These are phyloP conservation scores for Melitaea cinxia DNA, from an alignment of 1,140 invertebrate species.

Conservation along the genomic window DNA sequence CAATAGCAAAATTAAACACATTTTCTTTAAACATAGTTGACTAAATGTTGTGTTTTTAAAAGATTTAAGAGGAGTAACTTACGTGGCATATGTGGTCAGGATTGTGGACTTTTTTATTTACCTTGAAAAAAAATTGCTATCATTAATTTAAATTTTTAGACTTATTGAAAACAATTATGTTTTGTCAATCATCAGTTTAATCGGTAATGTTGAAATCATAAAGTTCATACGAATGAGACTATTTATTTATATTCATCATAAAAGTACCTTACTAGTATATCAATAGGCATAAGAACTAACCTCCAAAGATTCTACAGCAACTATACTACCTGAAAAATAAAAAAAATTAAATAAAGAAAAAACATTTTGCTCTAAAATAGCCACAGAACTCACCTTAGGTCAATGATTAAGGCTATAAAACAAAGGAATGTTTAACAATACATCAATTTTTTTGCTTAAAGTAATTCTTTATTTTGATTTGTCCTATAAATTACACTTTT, in stretches of 20 bases:
- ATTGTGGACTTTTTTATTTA: background rate
- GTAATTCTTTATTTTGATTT: conserved; percentile 77
- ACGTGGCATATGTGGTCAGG: no score
- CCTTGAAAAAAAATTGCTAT: background rate
- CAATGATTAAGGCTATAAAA: conserved; percentile 37
- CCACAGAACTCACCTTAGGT: conserved; percentile 63
- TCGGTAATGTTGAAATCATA: conserved; percentile 54
- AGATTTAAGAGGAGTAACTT: no score
- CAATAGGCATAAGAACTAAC: conserved; percentile 30
- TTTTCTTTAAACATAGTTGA: no score
- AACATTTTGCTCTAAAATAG: conserved; percentile 52
- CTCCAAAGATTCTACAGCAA: conserved; percentile 8
- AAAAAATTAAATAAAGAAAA: conserved; percentile 72
- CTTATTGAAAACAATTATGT: background rate
- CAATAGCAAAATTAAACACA: no score
- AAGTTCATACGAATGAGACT: conserved; percentile 67
- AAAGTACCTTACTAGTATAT: background rate
- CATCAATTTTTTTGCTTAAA: conserved; percentile 64
- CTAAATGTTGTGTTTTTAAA: no score
- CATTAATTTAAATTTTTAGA: background rate
- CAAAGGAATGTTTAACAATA: conserved; percentile 45
- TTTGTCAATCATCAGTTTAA: conserved; percentile 27
- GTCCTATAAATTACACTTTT: conserved; percentile 63
- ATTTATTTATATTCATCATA: conserved; percentile 50
- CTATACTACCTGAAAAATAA: conserved; percentile 62